Evolutionary conservation across 2,113 vertebrate species (phyloP), one percentile per base, ranked within the genome.

Genomic region (Naja naja): DNA sequence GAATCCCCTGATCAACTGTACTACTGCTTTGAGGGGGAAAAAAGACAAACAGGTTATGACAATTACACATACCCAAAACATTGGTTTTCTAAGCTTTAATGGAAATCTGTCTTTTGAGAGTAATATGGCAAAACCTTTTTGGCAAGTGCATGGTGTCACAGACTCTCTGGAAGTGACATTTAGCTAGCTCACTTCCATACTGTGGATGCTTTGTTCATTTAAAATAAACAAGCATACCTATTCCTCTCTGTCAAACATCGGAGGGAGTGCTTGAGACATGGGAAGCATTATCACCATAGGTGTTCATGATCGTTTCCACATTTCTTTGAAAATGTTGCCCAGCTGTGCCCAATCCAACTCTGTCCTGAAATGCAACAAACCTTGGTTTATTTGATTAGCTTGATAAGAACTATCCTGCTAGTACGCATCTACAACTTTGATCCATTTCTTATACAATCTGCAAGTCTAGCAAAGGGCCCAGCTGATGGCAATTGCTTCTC

Each of bases 251-350:
- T 64, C 81, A 30, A 87, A 86, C 55, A 64, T 34, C 39, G 92
- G 92, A 87, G 14, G 54, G 89, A 93, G 86, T 49, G 34, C 74
- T 64, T 87, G 81, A 64, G 92, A 85, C 81, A 25, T 47, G 90
- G 89, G 81, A 90, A 90, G 81, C 55, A 93, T 93, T 93, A 90
- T 93, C 89, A 90, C 92, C 81, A 53, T 93, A 93, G 92, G 92
- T 93, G 92, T 93, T 90, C 92, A 90, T 93, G 89, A 93, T 93
- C 85, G 55, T 90, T 93, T 93, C 92, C 92, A 93, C 55, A 93
- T 90, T 93, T 90, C 55, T 49, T 27, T 90, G 74, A 47, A 90
- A 93, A 81, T 64, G 92, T n/a, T 90, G 18, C 89, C 60, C 89
- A 93, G 92, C 92, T 93, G 89, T 93, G 74, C 43, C 14, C 88